Percentiles rank a stretch among this genome's conserved stretches.
phyloP scores from a whole-genome alignment of 2,797 vertebrate species.

The Calcarius lapponicus region DNA sequence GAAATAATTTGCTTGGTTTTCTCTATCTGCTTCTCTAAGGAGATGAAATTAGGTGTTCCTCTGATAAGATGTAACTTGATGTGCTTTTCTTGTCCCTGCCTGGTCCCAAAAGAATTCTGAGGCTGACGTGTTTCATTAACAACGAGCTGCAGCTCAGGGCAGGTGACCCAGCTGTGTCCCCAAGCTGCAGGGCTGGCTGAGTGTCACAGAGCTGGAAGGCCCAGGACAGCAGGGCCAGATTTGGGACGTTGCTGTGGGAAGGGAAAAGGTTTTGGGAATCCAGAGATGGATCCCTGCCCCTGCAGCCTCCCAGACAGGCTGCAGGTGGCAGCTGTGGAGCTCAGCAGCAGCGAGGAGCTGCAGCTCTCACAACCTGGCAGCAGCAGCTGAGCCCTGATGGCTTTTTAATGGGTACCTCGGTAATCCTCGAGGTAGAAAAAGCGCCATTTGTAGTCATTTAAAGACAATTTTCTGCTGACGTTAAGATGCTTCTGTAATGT shows the following conservation, averaged over 20 bases:
- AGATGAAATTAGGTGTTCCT: background rate
- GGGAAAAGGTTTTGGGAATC: fast-evolving
- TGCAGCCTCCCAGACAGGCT: background rate
- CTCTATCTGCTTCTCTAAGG: background rate
- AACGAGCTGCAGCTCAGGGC: background rate
- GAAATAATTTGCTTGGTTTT: background rate
- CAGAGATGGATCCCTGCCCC: background rate
- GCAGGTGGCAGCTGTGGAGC: background rate
- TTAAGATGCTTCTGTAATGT: background rate
- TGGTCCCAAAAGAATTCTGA: background rate
- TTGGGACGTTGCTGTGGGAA: background rate
- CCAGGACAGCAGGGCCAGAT: background rate
- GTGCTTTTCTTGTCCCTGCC: background rate
- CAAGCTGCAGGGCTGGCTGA: background rate
- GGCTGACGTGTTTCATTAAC: fast-evolving
- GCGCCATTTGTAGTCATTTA: conserved; percentile 11
- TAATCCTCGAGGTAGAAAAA: background rate
- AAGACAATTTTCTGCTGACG: conserved; percentile 29
- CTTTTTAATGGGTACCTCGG: conserved; percentile 25
- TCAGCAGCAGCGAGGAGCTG: background rate
- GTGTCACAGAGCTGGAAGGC: fast-evolving
- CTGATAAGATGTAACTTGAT: background rate
- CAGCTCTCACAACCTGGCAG: background rate
- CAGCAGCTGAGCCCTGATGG: background rate
- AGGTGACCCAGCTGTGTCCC: background rate